Evolutionary conservation across 64 coral and sea anemone species (phyloP).

Genomic region (Montipora cactus): DNA sequence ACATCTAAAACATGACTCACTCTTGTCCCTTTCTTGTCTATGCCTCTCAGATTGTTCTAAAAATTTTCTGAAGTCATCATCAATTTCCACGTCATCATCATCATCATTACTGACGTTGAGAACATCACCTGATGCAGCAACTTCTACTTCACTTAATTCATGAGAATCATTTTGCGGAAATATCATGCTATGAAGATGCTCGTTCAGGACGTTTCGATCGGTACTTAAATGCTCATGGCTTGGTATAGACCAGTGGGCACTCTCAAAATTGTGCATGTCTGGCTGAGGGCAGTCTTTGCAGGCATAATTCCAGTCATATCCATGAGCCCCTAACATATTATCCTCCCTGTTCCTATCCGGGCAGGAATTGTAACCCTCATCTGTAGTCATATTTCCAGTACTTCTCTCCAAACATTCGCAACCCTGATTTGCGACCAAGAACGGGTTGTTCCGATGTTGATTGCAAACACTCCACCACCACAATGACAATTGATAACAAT

Average conservation of each 20-base stretch:
- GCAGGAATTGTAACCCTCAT: not conserved
- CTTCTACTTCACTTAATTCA: too few species aligned
- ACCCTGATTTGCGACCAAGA: not conserved
- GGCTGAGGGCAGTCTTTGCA: not conserved
- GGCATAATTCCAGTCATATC: not conserved
- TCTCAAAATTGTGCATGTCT: not conserved
- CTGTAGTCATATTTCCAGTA: not conserved
- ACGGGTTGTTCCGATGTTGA: not conserved
- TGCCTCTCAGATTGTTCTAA: conserved; percentile 86
- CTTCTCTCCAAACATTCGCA: conserved; percentile 24
- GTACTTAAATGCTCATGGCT: not conserved
- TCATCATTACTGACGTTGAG: too few species aligned
- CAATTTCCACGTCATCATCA: conserved; percentile 71
- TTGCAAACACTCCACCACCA: conserved; percentile 38
- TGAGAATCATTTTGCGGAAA: not conserved
- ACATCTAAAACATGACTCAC: not conserved
- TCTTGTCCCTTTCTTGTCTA: conserved; percentile 85
- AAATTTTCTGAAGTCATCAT: conserved; percentile 86
- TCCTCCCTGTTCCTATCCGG: not conserved
- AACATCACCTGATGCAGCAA: too few species aligned
- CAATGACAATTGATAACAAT: conserved; percentile 33
- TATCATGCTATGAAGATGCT: too few species aligned
- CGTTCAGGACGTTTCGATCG: not conserved
- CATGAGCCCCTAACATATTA: not conserved
- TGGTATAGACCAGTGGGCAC: not conserved